Evolutionary conservation across 1,140 invertebrate species (phyloP), one percentile per base, ranked within the genome.

Genomic region (Penaeus chinensis): DNA sequence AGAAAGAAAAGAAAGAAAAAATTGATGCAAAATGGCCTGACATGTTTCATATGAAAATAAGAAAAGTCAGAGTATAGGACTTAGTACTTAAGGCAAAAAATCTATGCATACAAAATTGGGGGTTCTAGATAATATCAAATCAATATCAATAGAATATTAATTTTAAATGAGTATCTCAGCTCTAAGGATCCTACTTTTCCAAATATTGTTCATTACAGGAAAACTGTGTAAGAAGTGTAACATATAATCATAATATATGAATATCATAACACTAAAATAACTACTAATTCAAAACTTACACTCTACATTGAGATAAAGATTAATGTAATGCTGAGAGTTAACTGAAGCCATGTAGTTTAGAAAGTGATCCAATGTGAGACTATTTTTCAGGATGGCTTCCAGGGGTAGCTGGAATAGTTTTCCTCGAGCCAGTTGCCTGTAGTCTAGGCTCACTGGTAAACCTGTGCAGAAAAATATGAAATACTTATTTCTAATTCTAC

Each of bases 301-400:
- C 93, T 97, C 96, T 90, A 96, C 95, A 92, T 96, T 96, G 77
- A 97, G 92, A 91, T 96, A 97, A 91, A 96, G 96, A 91, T 95
- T 96, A 86, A 97, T 93, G 92, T 96, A 97, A 89, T 94, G 93
- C 91, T 96, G 95, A 24, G 95, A 94, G 84, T 94, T 95, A 87
- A 96, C 94, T 88, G 93, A 94, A 20, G 94, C 95, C 93, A 97
- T 95, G 91, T 95, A 97, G 92, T 97, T 96, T 91, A 96, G 95
- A 90, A 97, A 97, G 91, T 96, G 96, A 62, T 95, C 95, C 0
- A 97, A 91, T 8, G 96, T 96, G 71, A 96, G 94, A 90, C 95
- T 96, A 91, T 97, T 96, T 90, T 95, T 96, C 11, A 97, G 91
- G n/a, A 97, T 93, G 88, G 96, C 95, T 90, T 96, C 95, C 83